These are phyloP conservation scores for Cylloceria caligata DNA, from an alignment of 2,888 invertebrate species.

Conservation along the genomic window DNA sequence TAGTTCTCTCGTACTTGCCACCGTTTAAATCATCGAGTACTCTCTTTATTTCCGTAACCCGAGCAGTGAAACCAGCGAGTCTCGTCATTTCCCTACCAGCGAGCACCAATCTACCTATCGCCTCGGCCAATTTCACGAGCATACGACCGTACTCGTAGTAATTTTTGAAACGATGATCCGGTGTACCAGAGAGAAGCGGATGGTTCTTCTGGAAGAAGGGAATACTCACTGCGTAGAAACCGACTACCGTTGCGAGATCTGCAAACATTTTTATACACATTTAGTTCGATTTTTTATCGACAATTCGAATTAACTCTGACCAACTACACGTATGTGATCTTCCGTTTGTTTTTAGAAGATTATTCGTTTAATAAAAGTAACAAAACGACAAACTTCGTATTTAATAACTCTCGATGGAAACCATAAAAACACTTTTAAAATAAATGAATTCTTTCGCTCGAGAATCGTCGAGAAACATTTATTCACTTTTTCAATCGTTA, in stretches of 20 bases:
- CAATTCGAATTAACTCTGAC: constrained; percentile 1
- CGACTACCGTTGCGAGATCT: constrained; percentile 98
- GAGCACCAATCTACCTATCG: constrained; percentile 96
- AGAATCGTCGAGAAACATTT: too few species aligned
- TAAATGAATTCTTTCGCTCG: too few species aligned
- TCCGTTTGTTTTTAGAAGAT: too few species aligned
- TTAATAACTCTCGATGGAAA: too few species aligned
- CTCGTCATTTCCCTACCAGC: constrained; percentile 98
- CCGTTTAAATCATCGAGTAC: constrained; percentile 94
- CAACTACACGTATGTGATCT: too few species aligned
- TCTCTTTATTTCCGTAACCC: constrained; percentile 94
- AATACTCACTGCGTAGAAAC: constrained; percentile 97
- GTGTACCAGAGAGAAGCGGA: constrained; percentile 87
- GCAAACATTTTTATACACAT: constrained; percentile 72
- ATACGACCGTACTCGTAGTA: constrained; percentile 99
- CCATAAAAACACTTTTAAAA: too few species aligned
- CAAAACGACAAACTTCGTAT: too few species aligned
- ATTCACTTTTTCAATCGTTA: too few species aligned
- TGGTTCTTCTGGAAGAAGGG: constrained; percentile 95
- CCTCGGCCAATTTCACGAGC: constrained; percentile 98
- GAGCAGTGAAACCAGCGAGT: constrained; percentile 96
- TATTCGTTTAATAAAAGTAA: too few species aligned
- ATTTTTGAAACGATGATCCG: constrained; percentile 89
- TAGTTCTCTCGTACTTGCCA: constrained; percentile 91
- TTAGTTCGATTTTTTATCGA: neutral